A percentile compares a stretch with the other conserved stretches of the same genome.
Conservation (phyloP, 2,113 vertebrate species). For the Cinclus mexicanus region DNA sequence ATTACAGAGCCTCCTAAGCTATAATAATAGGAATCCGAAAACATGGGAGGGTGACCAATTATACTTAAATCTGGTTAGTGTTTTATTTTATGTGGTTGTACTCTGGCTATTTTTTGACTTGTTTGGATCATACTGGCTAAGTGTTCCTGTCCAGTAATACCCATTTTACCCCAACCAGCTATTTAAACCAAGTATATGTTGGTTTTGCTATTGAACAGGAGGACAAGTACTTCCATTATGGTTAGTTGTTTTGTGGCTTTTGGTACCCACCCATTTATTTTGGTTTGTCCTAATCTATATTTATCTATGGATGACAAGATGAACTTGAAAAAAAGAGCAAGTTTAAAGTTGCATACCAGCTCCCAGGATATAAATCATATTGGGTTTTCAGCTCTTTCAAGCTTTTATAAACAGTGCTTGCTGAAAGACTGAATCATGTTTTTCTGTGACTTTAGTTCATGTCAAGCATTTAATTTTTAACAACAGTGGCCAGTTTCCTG, state of each 20-base stretch:
- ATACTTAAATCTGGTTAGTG: constrained; percentile 71
- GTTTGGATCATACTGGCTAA: constrained; percentile 75
- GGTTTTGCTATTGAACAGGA: constrained; percentile 81
- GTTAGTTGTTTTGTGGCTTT: constrained; percentile 84
- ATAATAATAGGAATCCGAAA: constrained; percentile 57
- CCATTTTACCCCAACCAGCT: constrained; percentile 73
- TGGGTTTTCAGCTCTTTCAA: constrained; percentile 39
- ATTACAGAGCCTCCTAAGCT: constrained; percentile 25
- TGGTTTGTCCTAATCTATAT: constrained; percentile 90
- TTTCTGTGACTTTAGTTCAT: constrained; percentile 51
- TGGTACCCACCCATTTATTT: constrained; percentile 88
- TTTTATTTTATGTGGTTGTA: constrained; percentile 78
- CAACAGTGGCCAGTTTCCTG: constrained; percentile 47
- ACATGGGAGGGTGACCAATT: constrained; percentile 71
- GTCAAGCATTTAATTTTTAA: constrained; percentile 62
- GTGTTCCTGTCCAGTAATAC: constrained; percentile 74
- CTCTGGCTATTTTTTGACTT: constrained; percentile 85
- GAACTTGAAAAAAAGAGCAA: constrained; percentile 81
- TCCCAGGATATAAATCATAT: constrained; percentile 69
- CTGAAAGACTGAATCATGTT: constrained; percentile 54
- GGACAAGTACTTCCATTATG: constrained; percentile 83
- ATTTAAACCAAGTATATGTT: constrained; percentile 85
- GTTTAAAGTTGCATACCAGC: constrained; percentile 69
- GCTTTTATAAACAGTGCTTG: constrained; percentile 51
- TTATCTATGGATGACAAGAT: constrained; percentile 86